phyloP scores from a whole-genome alignment of 2,888 invertebrate genomes.

The Lutraria lutraria region DNA sequence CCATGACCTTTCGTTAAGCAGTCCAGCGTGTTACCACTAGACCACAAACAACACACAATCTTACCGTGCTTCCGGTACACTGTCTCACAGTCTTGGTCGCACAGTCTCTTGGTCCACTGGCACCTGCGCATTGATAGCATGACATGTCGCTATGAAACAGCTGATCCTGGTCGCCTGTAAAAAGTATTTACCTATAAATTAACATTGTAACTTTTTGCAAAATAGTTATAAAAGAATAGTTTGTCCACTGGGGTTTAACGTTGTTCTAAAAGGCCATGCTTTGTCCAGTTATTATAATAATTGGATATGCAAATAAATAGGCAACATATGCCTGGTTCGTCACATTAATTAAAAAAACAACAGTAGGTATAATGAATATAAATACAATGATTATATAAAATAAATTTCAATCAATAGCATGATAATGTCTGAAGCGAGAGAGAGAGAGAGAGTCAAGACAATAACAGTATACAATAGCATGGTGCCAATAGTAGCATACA shows the following conservation, averaged over 20 bases:
- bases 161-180: background rate
- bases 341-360: background rate
- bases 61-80: slow-evolving; percentile 10
- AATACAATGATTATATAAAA: background rate
- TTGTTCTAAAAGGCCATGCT: no score
- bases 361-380: background rate
- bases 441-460: no score
- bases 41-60: background rate
- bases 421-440: no score
- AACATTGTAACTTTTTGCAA: no score
- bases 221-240: background rate
- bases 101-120: background rate
- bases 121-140: slow-evolving; percentile 20
- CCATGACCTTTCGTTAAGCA: no score
- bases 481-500: no score
- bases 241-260: background rate
- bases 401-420: no score
- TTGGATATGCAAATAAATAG: no score
- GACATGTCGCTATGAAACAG: background rate
- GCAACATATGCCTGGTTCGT: background rate
- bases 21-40: no score
- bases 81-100: background rate
- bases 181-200: background rate
- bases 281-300: no score
- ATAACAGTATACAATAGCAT: no score